Percentiles rank a stretch among this genome's conserved stretches.
phyloP scores from a whole-genome alignment of 2,797 vertebrate species.

The Arvicola amphibius region DNA sequence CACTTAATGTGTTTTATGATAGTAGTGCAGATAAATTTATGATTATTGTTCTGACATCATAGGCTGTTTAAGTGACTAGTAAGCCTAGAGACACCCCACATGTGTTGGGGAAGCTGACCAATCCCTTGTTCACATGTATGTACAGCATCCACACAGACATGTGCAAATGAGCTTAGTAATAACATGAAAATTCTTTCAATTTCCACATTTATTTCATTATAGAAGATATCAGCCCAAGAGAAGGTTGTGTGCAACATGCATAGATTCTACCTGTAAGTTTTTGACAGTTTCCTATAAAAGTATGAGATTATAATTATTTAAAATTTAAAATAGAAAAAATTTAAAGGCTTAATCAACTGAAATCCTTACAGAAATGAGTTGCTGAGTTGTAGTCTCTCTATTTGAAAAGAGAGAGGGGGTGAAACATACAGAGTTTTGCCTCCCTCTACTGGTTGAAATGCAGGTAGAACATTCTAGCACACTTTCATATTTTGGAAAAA shows the following conservation, averaged over 20 bases:
- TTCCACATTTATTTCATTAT: neutral
- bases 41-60: no score
- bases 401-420: no score
- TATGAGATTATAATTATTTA: neutral
- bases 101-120: no score
- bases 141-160: neutral
- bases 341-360: no score
- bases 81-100: neutral
- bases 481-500: no score
- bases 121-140: neutral
- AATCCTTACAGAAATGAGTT: no score
- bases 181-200: neutral
- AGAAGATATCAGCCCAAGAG: neutral
- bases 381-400: no score
- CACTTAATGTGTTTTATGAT: neutral
- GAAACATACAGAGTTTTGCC: no score
- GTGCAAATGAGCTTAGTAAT: neutral
- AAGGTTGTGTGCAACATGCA: neutral
- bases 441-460: no score
- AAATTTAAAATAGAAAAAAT: neutral
- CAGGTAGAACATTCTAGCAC: no score
- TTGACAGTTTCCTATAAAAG: neutral
- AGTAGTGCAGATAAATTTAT: neutral
- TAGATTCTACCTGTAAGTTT: neutral
- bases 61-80: neutral